Evolutionary conservation across 2,797 vertebrate species (phyloP).

Genomic region (Channa striata): DNA sequence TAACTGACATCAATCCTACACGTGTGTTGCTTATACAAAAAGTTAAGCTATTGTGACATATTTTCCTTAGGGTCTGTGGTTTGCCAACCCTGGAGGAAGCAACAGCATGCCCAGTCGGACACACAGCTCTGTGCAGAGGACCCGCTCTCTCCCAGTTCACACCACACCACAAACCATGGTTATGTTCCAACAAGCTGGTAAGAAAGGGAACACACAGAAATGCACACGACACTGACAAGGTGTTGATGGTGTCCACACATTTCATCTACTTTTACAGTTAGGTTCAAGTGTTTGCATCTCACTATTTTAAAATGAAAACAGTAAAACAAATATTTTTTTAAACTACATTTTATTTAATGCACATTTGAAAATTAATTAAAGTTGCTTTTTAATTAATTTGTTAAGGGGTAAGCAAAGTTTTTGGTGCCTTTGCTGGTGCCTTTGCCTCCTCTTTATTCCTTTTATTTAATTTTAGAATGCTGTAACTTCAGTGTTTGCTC

Average conservation of each 20-base stretch:
- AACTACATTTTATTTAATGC: too few species aligned
- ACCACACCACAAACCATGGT: slow-evolving; percentile 94
- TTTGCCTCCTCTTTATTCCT: too few species aligned
- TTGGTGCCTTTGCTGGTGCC: too few species aligned
- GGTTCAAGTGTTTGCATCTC: too few species aligned
- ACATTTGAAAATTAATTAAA: too few species aligned
- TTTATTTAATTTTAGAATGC: neutral
- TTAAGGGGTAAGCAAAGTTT: too few species aligned
- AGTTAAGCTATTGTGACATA: neutral
- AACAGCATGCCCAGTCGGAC: slow-evolving; percentile 97
- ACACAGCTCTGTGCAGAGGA: slow-evolving; percentile 97
- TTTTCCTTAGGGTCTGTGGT: slow-evolving; percentile 92
- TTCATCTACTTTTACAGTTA: too few species aligned
- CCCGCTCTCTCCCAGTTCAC: slow-evolving; percentile 95
- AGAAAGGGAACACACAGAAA: slow-evolving; percentile 27
- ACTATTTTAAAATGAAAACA: too few species aligned
- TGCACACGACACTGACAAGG: neutral
- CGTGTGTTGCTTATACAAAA: neutral
- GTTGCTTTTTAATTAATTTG: too few species aligned
- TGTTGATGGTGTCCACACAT: neutral
- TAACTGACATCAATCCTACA: too few species aligned
- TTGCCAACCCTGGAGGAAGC: slow-evolving; percentile 97
- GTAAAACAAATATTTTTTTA: too few species aligned
- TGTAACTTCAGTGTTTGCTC: neutral
- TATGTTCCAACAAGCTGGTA: slow-evolving; percentile 96